These are phyloP conservation scores for Odocoileus virginianus DNA, from an alignment of 2,113 vertebrate genomes.

Conservation along the genomic window DNA sequence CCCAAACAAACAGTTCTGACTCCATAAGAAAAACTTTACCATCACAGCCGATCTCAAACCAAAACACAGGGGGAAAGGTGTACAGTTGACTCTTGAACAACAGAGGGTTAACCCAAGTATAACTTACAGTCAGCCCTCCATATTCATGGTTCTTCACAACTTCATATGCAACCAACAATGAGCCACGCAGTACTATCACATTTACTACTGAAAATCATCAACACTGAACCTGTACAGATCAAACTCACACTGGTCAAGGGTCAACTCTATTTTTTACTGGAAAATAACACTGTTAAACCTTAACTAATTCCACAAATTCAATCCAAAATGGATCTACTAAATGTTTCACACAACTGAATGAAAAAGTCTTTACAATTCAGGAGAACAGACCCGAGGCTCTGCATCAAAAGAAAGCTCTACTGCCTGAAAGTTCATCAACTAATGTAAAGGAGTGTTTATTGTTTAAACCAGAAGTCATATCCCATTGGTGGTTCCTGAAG, in stretches of 20 bases:
- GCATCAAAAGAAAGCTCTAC: neutral
- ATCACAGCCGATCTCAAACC: neutral
- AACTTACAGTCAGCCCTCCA: neutral
- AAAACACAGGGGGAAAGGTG: neutral
- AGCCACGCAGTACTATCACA: neutral
- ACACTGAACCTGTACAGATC: neutral
- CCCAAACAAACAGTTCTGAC: neutral
- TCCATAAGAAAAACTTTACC: neutral
- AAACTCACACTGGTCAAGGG: neutral
- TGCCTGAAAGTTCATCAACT: neutral
- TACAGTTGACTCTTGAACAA: neutral
- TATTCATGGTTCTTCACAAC: neutral
- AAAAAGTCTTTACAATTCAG: neutral
- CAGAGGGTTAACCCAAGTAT: neutral
- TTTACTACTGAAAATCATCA: neutral
- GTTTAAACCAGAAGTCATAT: neutral
- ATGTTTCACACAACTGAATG: neutral
- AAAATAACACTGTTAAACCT: neutral
- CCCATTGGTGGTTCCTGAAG: neutral
- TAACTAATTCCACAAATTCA: neutral
- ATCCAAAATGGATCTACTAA: neutral
- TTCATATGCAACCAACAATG: neutral
- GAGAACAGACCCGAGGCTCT: neutral
- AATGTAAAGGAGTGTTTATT: neutral
- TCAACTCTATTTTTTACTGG: neutral